phyloP scores from a whole-genome alignment of 2,113 vertebrate species.

The Myotis davidii region DNA sequence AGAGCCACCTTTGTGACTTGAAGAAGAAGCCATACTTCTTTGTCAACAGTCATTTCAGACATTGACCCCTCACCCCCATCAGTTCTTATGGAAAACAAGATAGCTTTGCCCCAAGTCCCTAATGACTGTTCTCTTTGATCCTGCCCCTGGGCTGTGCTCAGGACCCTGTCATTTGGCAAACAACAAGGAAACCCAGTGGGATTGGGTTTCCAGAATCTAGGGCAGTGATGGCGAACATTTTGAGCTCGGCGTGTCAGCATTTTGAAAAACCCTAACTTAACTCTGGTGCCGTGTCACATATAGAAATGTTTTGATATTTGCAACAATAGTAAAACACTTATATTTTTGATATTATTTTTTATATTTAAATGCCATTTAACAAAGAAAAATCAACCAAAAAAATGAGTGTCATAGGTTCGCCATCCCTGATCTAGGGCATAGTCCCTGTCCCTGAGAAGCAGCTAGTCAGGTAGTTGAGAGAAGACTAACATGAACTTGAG shows the following conservation, averaged over 20 bases:
- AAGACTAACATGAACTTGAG: not conserved
- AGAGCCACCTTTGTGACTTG: not conserved
- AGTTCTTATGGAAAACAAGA: slow-evolving; percentile 46
- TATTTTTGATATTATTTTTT: no score
- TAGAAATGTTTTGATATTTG: no score
- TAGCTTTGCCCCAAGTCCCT: not conserved
- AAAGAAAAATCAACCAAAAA: no score
- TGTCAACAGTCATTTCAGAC: not conserved
- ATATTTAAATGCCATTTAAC: no score
- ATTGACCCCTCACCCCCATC: not conserved
- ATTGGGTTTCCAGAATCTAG: slow-evolving; percentile 44
- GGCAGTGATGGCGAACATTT: no score
- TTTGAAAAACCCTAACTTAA: no score
- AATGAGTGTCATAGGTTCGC: no score
- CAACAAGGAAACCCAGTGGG: slow-evolving; percentile 18
- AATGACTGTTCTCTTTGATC: slow-evolving; percentile 46
- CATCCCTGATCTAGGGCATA: not conserved
- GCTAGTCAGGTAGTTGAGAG: not conserved
- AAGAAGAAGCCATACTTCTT: not conserved
- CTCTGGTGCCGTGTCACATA: no score
- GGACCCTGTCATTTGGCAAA: slow-evolving; percentile 10
- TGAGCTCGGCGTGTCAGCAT: no score
- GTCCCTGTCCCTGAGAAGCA: not conserved
- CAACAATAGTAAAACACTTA: no score
- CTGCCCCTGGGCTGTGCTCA: not conserved